Evolutionary conservation across 2,113 vertebrate species (phyloP).

Genomic region (Psephotus haematonotus): DNA sequence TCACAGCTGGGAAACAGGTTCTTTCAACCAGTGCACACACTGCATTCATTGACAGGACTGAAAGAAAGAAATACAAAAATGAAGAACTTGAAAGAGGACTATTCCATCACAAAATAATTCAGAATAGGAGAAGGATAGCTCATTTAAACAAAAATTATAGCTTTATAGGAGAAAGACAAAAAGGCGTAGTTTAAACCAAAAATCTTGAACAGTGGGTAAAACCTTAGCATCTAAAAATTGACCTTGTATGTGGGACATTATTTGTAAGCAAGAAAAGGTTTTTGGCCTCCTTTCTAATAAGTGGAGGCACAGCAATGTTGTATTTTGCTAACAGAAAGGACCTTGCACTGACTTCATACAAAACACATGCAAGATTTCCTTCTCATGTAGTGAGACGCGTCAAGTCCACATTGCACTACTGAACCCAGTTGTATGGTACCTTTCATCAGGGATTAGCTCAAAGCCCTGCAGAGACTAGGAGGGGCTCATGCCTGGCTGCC

Average conservation of each 20-base stretch:
- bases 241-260: too few relatives aligned
- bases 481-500: background rate
- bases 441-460: background rate
- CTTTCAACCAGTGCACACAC: background rate
- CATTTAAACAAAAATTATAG: background rate
- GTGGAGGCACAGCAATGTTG: background rate
- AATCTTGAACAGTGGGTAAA: background rate
- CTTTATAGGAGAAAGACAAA: background rate
- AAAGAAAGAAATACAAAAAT: background rate
- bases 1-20: background rate
- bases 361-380: background rate
- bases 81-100: background rate
- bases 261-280: background rate
- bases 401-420: background rate
- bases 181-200: background rate
- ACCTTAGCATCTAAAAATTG: background rate
- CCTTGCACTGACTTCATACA: background rate
- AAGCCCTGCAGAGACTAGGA: background rate
- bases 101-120: background rate
- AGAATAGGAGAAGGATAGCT: background rate
- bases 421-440: background rate
- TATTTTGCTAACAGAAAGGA: background rate
- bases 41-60: background rate
- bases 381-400: accelerated
- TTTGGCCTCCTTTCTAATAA: background rate